Percentiles rank a stretch among this genome's conserved stretches.
phyloP scores from a whole-genome alignment of 1,140 invertebrate genomes.

The Yoshiicerus persimilis region DNA sequence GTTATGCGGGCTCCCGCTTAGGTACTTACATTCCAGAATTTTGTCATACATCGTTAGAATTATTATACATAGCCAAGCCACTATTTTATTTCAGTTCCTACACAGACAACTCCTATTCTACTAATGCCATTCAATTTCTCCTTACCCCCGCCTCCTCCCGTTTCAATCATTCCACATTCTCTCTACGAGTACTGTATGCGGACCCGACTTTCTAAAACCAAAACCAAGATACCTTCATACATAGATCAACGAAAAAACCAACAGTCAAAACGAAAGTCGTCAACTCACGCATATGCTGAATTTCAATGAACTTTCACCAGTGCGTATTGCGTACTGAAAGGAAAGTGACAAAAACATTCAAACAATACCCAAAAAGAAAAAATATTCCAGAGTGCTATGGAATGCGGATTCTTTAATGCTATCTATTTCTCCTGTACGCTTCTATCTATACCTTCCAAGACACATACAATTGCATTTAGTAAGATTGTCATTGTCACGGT shows the following conservation, averaged over 20 bases:
- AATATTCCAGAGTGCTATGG: background rate
- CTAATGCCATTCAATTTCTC: background rate
- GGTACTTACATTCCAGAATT: background rate
- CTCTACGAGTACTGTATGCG: too few species aligned
- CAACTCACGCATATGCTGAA: background rate
- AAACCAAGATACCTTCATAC: background rate
- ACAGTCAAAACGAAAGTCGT: background rate
- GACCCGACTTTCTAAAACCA: background rate
- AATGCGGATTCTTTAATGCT: background rate
- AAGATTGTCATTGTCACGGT: too few species aligned
- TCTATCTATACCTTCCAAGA: background rate
- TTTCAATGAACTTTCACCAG: background rate
- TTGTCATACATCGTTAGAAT: constrained; percentile 1
- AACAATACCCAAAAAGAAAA: background rate
- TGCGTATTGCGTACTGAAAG: background rate
- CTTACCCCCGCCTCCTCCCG: background rate
- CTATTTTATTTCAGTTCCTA: background rate
- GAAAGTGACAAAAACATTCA: background rate
- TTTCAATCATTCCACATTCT: background rate
- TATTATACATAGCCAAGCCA: background rate
- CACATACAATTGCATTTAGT: too few species aligned
- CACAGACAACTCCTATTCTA: background rate
- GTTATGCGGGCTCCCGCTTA: background rate
- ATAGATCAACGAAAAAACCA: background rate
- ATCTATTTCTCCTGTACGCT: background rate